Base-by-base conservation (phyloP, 2,888 invertebrate genomes). In the Zygaena filipendulae region DNA sequence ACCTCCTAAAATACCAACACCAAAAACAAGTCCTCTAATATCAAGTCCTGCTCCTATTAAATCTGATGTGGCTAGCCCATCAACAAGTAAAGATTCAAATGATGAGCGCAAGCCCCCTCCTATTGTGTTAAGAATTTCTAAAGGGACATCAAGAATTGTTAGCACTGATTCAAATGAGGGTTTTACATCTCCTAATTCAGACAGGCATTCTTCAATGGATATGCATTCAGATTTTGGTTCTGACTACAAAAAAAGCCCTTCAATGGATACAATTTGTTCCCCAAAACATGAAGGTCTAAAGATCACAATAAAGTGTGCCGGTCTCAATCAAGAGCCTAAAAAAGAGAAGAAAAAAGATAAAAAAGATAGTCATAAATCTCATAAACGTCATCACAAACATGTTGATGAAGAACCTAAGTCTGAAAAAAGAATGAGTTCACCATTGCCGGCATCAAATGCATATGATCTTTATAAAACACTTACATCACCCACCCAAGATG, bases 81-180 rank as follows among this genome's bases (percentile, higher is more conserved):
- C 71, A 24, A 75, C 75, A 21, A 77, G 74, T 48, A 79, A 75
- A 53, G 77, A 80, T 29, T 45, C 61, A 23, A 67, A 56, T 59
- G 79, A 79, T 33, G 79, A 79, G 42, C 58, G 71, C 16, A 81
- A 81, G 42, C 87, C 90, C 60, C 91, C 92, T 23, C 93, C 93
- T 12, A 94, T 94, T 52, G 92, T 93, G 29, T 74, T 94, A 39
- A 84, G 93, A 70, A 94, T 94, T 82, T 92, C 92, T 42, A 90
- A 92, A 70, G 85, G 85, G 27, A 85, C 85, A 31, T 85, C 85
- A 26, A 82, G 85, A 42, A 79, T 85, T 54, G 84, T 85, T 30
- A 85, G 85, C 51, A 85, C 85, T 27, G 85, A 85, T 49, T 85
- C 85, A 32, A 85, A 85, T 70, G 83, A 82, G 54, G 82, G 83